These are phyloP conservation scores for Eupsilia transversa DNA, from an alignment of 2,888 invertebrate species.

Conservation along the genomic window DNA sequence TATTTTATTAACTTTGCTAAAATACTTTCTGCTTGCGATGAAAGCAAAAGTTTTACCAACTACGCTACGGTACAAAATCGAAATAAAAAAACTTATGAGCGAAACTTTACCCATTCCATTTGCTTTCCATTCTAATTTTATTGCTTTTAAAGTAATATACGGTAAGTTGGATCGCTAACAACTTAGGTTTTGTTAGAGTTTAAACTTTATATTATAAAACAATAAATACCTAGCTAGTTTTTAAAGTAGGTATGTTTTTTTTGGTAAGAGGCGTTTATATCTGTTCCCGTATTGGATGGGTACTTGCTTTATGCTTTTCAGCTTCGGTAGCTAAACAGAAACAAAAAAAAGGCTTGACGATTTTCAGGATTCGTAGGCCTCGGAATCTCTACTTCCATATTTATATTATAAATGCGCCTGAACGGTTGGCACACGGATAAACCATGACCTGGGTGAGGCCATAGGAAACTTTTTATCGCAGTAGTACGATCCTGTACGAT, in stretches of 20 bases:
- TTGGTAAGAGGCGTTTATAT: not conserved
- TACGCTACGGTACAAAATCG: slow-evolving; percentile 16
- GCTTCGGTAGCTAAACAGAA: too few relatives aligned
- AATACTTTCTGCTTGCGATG: slow-evolving; percentile 28
- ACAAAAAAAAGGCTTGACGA: not conserved
- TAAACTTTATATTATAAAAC: not conserved
- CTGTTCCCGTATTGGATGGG: not conserved
- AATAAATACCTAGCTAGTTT: not conserved
- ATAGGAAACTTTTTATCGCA: too few relatives aligned
- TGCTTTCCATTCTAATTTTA: slow-evolving; percentile 45
- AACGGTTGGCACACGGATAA: too few relatives aligned
- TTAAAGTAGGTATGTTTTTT: not conserved
- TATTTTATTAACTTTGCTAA: slow-evolving; percentile 5
- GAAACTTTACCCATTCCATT: slow-evolving; percentile 51
- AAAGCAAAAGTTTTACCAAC: slow-evolving; percentile 32
- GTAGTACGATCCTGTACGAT: too few relatives aligned
- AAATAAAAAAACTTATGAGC: slow-evolving; percentile 33
- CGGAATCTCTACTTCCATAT: too few relatives aligned
- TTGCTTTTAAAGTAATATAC: slow-evolving; percentile 47
- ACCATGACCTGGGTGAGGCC: too few relatives aligned
- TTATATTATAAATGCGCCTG: too few relatives aligned
- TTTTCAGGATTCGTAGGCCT: not conserved
- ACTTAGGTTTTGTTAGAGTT: not conserved
- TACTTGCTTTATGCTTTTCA: not conserved
- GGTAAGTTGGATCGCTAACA: slow-evolving; percentile 26